Base-by-base conservation (phyloP, 2,113 vertebrate species). In the Oreocharis arfaki region DNA sequence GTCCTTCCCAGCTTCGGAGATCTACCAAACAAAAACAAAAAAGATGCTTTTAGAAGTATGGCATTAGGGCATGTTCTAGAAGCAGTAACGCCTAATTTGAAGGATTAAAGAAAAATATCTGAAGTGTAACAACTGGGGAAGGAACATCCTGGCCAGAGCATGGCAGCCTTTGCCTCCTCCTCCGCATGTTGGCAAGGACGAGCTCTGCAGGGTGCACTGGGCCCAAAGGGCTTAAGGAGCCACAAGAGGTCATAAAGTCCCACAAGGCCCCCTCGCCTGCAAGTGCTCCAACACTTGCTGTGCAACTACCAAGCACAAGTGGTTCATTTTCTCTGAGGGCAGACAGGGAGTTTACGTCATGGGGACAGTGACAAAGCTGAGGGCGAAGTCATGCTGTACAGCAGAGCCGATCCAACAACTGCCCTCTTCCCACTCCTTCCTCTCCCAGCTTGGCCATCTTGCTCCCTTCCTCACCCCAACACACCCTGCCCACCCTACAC, bases 1-100 rank as follows among this genome's bases (percentile, higher is more conserved):
- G 55, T 99, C 98, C 97, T 98, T 99, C 88, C 99, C 99, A 63
- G 98, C 98, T 24, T 99, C 98, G 0, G 98, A 98, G 27, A 99
- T 98, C 99, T 99, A 89, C 19, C 85, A 63, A 93, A 70, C 15
- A 81, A 90, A 47, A 94, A 59, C 65, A 23, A 21, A 91, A 53
- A 84, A 75, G 82, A 32, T 69, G 37, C 42, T 50, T 69, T 86
- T 82, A 91, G 69, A 90, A 88, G 30, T 35, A 60, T 35, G 70
- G 53, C 53, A 75, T 61, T 63, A 71, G 23, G 42, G 77, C 17
- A 56, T 19, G 39, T 39, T 92, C 47, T 60, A 68, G 30, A 37
- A 44, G 15, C 46, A 80, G n/a, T 27, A 84, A 73, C 0, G 1
- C 30, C 89, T 81, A 21, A 47, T n/a, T 70, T 84, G 86, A 49